Evolutionary conservation across 1,140 invertebrate species (phyloP).

Genomic region (Ostrea edulis): DNA sequence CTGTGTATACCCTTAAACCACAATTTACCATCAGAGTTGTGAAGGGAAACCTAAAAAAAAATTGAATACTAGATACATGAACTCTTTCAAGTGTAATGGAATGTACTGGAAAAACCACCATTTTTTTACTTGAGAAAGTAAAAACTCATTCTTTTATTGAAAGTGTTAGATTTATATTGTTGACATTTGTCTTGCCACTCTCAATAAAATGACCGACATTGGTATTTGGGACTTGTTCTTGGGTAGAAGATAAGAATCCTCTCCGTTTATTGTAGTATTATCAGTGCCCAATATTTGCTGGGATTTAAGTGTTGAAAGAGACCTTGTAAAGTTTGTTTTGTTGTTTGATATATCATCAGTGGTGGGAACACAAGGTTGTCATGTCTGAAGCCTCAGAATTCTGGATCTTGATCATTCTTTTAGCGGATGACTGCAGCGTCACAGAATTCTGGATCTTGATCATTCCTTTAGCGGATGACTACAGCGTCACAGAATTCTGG

Average conservation of each 20-base stretch:
- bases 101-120: not conserved
- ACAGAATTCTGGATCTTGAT: slow-evolving; percentile 17
- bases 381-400: slow-evolving; percentile 19
- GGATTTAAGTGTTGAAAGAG: slow-evolving; percentile 38
- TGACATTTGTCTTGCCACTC: not conserved
- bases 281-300: slow-evolving; percentile 28
- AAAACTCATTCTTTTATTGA: not conserved
- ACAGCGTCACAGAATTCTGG: not conserved
- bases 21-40: not conserved
- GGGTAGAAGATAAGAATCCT: slow-evolving; percentile 1
- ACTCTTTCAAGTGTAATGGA: too few relatives aligned
- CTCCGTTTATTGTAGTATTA: slow-evolving; percentile 5
- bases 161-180: not conserved
- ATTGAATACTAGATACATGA: not conserved
- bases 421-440: not conserved
- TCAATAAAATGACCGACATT: not conserved
- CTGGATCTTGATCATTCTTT: slow-evolving; percentile 25
- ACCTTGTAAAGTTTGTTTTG: slow-evolving; percentile 35
- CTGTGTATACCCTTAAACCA: not conserved
- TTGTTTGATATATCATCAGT: slow-evolving; percentile 22
- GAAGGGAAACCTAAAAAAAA: not conserved
- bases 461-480: not conserved
- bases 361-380: not conserved
- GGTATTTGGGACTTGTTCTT: slow-evolving; percentile 20
- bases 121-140: not conserved